Evolutionary conservation across 2,113 vertebrate genomes (phyloP).

Genomic region (Xiphophorus maculatus): DNA sequence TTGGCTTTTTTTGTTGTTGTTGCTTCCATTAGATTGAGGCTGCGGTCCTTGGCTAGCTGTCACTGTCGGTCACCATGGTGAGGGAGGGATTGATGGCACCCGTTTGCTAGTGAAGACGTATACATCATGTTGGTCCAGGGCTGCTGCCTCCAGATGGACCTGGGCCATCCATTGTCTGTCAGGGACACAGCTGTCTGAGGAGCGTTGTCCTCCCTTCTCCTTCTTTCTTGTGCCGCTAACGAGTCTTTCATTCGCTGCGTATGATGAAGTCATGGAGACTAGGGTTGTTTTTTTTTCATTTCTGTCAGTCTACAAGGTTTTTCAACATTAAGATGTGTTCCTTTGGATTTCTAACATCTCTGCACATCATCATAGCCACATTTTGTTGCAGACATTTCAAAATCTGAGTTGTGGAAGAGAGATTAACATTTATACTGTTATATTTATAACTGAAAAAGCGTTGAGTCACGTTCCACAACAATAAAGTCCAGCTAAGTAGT

Average conservation of each 20-base stretch:
- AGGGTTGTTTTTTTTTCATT: not conserved
- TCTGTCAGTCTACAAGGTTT: slow-evolving; percentile 21
- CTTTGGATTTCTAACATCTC: slow-evolving; percentile 17
- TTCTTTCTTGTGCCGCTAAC: slow-evolving; percentile 43
- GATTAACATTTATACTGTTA: slow-evolving; percentile 9
- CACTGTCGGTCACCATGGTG: slow-evolving; percentile 86
- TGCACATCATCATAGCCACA: not conserved
- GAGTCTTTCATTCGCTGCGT: slow-evolving; percentile 29
- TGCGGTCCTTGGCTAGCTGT: slow-evolving; percentile 76
- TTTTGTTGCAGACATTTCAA: slow-evolving; percentile 7
- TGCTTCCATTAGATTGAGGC: slow-evolving; percentile 60
- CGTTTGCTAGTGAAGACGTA: slow-evolving; percentile 94
- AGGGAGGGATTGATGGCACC: slow-evolving; percentile 90
- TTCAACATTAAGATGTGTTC: slow-evolving; percentile 14
- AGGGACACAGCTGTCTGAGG: slow-evolving; percentile 96
- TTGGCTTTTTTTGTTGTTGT: slow-evolving; percentile 2
- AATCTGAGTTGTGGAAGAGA: slow-evolving; percentile 8
- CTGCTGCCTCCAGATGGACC: slow-evolving; percentile 96
- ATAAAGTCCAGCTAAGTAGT: not conserved
- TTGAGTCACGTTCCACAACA: not conserved
- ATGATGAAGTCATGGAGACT: slow-evolving; percentile 18
- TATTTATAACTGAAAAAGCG: slow-evolving; percentile 7
- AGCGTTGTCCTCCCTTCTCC: slow-evolving; percentile 60
- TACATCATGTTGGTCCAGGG: slow-evolving; percentile 97
- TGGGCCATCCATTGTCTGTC: slow-evolving; percentile 97